A percentile compares a stretch with the other conserved stretches of the same genome.
Evolutionary conservation across 2,797 vertebrate species (phyloP).

Genomic region (Cygnus olor): DNA sequence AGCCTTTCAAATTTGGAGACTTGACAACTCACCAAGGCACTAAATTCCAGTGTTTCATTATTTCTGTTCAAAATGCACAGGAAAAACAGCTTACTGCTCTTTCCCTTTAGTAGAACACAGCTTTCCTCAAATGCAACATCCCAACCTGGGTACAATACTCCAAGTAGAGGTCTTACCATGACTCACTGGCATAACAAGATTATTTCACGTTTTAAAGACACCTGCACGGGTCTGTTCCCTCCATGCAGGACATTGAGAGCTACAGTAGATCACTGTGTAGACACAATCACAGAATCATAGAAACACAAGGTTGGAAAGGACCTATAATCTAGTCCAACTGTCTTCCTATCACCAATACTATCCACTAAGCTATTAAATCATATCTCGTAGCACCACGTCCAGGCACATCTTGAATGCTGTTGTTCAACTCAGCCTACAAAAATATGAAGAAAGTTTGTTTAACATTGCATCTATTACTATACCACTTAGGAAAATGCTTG

Average conservation of each 20-base stretch:
- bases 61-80: neutral
- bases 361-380: too few relatives aligned
- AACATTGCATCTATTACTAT: too few relatives aligned
- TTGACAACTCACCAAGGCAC: neutral
- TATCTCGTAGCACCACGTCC: too few relatives aligned
- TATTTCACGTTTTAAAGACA: neutral
- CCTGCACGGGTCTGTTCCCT: neutral
- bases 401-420: too few relatives aligned
- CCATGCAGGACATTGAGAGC: neutral
- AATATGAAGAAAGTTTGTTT: too few relatives aligned
- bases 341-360: too few relatives aligned
- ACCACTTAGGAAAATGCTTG: too few relatives aligned
- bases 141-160: neutral
- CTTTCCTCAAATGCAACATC: neutral
- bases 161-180: rapidly evolving
- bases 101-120: neutral
- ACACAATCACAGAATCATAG: too few relatives aligned
- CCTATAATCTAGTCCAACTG: too few relatives aligned
- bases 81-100: neutral
- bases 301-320: too few relatives aligned
- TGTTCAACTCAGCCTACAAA: too few relatives aligned
- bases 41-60: neutral
- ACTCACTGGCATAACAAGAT: neutral
- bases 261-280: neutral
- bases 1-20: neutral